Evolutionary conservation across 2,113 vertebrate genomes (phyloP), one percentile per base, ranked within the genome.

Genomic region (Forbesichthys agassizii): DNA sequence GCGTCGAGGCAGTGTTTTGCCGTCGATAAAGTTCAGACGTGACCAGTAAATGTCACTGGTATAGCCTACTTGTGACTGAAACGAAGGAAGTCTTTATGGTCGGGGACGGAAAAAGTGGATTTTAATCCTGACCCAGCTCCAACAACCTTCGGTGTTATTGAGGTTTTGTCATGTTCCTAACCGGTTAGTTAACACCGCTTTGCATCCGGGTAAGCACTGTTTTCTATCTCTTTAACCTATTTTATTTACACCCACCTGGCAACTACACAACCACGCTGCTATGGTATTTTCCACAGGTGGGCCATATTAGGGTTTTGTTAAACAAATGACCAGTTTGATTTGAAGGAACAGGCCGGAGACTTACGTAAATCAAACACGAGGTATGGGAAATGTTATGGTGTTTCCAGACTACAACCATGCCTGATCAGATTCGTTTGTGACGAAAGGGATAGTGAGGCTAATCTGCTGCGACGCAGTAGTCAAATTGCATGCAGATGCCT

Each of bases 241-340:
- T 78, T 20, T 51, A 48, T 69, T 58, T 48, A 5, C 46, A 13
- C 16, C 10, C 2, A 13, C 16, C 10, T 2, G 16, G 62, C 67
- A 20, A 66, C 66, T 71, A 48, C 33, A 11, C 65, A 56, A n/a
- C 8, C 9, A 33, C 33, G 1, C 55, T 20, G 9, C 48, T 2
- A 49, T 49, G 8, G 48, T 49, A 27, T 85, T 80, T 81, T 79
- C 84, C 66, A 91, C 90, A 90, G 89, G 90, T 92, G 91, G 85
- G 84, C 69, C 14, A 16, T 52, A 14, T 27, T 27, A 56, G 10
- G 20, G 3, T 1, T 49, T 27, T 27, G 27, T 27, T 27, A 27
- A 27, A 27, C 27, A 27, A 27, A 27, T 27, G 27, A 3, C 1
- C 27, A 27, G 27, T 27, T 27, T 27, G 27, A 27, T 27, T 27